These are phyloP conservation scores for Calvadosia cruxmelitensis DNA, from an alignment of 30 jellyfish, hydroid and myxozoan genomes.

Conservation along the genomic window DNA sequence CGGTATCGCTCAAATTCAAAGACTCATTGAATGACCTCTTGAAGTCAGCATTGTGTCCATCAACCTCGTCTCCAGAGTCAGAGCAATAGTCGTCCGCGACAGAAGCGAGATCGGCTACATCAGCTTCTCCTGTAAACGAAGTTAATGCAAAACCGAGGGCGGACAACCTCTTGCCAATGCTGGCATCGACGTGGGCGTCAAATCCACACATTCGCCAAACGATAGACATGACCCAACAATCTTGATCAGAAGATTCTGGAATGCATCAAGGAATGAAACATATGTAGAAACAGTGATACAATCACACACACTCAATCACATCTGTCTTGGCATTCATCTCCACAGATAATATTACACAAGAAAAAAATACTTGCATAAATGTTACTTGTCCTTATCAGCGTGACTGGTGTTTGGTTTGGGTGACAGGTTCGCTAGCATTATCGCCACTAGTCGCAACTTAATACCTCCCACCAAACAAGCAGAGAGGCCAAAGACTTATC, in stretches of 20 bases:
- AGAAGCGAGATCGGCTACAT: conserved; percentile 83
- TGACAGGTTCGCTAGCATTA: no score
- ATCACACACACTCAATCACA: no score
- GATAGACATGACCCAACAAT: conserved; percentile 64
- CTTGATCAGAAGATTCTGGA: neutral
- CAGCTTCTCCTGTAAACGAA: conserved; percentile 72
- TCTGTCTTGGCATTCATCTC: no score
- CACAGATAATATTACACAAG: no score
- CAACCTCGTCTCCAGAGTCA: conserved; percentile 40
- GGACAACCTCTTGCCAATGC: conserved; percentile 65
- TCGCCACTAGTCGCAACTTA: no score
- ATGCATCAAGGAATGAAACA: no score
- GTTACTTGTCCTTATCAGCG: no score
- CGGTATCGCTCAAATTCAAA: neutral
- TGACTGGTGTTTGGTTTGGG: no score
- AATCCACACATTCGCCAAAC: conserved; percentile 91
- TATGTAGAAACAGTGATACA: no score
- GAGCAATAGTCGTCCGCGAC: conserved; percentile 53
- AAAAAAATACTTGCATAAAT: no score
- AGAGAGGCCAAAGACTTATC: no score
- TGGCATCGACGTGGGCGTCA: conserved; percentile 69
- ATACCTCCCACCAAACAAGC: no score
- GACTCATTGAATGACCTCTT: conserved; percentile 3
- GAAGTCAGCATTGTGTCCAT: conserved; percentile 13
- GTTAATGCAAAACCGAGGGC: conserved; percentile 75